Evolutionary conservation across 2,888 invertebrate species (phyloP), one percentile per base, ranked within the genome.

Genomic region (Alviniconcha strummeri): DNA sequence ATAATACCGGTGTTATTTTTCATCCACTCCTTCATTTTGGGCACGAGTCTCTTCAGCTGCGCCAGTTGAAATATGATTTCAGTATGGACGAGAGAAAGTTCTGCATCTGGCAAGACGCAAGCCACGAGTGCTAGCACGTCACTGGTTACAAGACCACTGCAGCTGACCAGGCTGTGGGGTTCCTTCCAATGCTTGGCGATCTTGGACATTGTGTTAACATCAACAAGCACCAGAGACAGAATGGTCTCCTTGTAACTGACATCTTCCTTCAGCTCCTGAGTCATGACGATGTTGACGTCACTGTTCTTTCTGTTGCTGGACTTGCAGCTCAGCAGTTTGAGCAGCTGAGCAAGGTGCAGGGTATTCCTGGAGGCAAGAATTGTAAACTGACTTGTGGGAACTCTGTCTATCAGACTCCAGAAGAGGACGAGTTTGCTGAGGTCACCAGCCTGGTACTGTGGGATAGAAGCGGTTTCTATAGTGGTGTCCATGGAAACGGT

Each of bases 321-420:
- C 54, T 3, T 75, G 36, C 54, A 60, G n/a, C 79, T n/a, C 56
- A 79, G 69, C 7, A 79, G 78, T 19, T 80, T 11, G 17, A 76
- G 76, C 64, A 82, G 52, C n/a, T 83, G 78, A 56, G 83, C 85
- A 5, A 79, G n/a, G 36, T 54, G 56, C 1, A 15, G 74, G 4
- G 85, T 83, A 9, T 81, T 69, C 11, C 36, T 54, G 17, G 85
- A 85, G 11, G 82, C 75, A 19, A 85, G 60, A 13, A 85, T 85
- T 5, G 85, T 85, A 11, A 67, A 56, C 17, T 67, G 72, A 55
- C 67, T 36, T 17, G 64, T 83, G 7, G 75, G 75, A 55, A 75
- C 17, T 55, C 17, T 55, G 17, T 4, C n/a, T 5, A 67, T 72
- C 8, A 85, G 56, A 4, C 17, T 60, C 85, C 83, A 83, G 11